Percentiles rank a stretch among this genome's conserved stretches.
phyloP scores from a whole-genome alignment of 2,797 vertebrate genomes.

The Xiphophorus birchmanni region DNA sequence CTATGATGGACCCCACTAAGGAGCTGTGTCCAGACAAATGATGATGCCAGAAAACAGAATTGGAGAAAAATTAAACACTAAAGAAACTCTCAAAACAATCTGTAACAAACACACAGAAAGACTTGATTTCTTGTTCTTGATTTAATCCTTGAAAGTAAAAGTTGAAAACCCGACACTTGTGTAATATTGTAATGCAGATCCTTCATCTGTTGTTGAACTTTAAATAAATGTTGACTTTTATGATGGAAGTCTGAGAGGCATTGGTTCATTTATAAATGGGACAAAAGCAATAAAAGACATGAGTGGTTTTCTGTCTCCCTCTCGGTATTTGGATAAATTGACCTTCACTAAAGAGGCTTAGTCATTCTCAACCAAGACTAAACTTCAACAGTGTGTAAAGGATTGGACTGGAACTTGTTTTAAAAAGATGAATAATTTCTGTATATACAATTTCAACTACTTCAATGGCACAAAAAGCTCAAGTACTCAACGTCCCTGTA shows the following conservation, averaged over 20 bases:
- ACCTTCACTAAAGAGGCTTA: not conserved
- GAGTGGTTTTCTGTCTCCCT: not conserved
- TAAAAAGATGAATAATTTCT: not conserved
- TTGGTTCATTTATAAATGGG: not conserved
- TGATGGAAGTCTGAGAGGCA: not conserved
- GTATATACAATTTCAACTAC: not conserved
- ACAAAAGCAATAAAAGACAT: not conserved
- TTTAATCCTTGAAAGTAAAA: not conserved
- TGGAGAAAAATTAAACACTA: not conserved
- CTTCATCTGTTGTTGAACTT: not conserved
- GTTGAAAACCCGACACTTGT: not conserved
- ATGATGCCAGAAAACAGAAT: not conserved
- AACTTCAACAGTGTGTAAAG: not conserved
- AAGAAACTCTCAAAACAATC: not conserved
- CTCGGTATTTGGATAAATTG: not conserved
- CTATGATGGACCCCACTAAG: constrained; percentile 48
- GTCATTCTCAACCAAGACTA: not conserved
- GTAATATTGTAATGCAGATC: not conserved
- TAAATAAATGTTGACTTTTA: not conserved
- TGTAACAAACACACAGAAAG: not conserved
- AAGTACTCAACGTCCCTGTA: not conserved
- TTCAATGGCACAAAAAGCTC: not conserved
- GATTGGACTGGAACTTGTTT: not conserved
- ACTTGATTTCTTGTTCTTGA: not conserved
- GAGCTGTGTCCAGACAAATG: constrained; percentile 36